Conservation (phyloP, 2,113 vertebrate genomes). For the Cyprinodon variegatus region DNA sequence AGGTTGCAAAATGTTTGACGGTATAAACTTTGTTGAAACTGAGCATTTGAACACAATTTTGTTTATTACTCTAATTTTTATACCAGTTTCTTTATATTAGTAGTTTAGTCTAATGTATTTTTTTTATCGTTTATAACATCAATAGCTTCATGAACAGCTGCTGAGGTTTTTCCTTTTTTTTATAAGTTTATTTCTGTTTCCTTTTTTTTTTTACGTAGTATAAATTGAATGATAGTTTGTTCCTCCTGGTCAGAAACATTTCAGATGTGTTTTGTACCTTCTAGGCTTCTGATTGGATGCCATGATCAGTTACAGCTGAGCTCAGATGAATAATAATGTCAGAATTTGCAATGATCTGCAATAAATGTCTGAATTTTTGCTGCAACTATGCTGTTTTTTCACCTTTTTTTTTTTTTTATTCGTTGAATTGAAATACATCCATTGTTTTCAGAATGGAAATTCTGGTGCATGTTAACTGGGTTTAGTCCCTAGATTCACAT, state of each 20-base stretch:
- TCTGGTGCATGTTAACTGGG: too few species aligned
- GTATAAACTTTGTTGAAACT: neutral
- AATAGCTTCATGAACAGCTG: conserved; percentile 4
- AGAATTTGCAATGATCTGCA: neutral
- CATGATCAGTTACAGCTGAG: neutral
- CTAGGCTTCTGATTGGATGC: neutral
- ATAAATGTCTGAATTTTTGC: conserved; percentile 16
- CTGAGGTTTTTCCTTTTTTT: conserved; percentile 8
- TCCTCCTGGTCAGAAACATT: neutral
- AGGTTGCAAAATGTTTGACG: neutral
- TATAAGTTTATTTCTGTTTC: neutral
- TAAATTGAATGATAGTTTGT: neutral
- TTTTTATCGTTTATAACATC: neutral
- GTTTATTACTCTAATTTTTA: neutral
- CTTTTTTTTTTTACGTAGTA: neutral
- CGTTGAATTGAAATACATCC: neutral
- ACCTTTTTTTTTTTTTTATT: neutral
- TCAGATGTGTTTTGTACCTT: neutral
- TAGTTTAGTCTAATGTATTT: neutral
- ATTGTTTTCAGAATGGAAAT: too few species aligned
- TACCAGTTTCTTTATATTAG: neutral
- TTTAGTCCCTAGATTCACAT: too few species aligned
- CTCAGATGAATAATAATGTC: neutral
- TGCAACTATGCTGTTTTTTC: neutral
- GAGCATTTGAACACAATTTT: neutral